Evolutionary conservation across 37 sponge, comb jelly and placozoan genomes (phyloP).

Genomic region (Ephydatia muelleri): DNA sequence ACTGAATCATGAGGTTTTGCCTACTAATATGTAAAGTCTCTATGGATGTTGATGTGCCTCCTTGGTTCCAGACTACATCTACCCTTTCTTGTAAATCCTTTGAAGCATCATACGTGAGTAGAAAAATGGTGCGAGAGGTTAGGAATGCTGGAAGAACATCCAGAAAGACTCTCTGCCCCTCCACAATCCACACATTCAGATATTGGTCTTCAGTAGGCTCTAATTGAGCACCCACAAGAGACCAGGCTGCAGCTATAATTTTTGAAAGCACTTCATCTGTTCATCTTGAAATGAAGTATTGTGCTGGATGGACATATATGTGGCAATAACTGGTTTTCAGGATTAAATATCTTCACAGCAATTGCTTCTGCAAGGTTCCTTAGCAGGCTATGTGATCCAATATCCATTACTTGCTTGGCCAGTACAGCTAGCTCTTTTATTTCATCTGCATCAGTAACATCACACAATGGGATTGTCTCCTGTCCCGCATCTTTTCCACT

Average conservation of each 20-base stretch:
- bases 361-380: too few species aligned
- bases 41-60: conserved; percentile 2
- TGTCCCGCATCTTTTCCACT: background rate
- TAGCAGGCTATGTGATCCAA: too few species aligned
- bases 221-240: background rate
- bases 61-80: background rate
- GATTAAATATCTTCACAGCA: too few species aligned
- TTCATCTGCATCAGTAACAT: conserved; percentile 32
- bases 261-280: background rate
- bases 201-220: background rate
- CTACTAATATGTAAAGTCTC: conserved; percentile 5
- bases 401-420: conserved; percentile 5
- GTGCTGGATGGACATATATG: too few species aligned
- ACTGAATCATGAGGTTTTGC: conserved; percentile 24
- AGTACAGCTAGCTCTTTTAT: conserved; percentile 16
- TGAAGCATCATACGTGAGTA: conserved; percentile 54
- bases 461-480: background rate
- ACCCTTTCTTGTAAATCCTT: conserved; percentile 11
- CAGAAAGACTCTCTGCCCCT: conserved; percentile 57
- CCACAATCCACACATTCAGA: conserved; percentile 61
- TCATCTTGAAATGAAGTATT: background rate
- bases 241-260: background rate
- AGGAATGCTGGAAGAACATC: conserved; percentile 55
- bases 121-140: conserved; percentile 37
- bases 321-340: too few species aligned